Evolutionary conservation across 2,888 invertebrate genomes (phyloP).

Genomic region (Sipunculus nudus): DNA sequence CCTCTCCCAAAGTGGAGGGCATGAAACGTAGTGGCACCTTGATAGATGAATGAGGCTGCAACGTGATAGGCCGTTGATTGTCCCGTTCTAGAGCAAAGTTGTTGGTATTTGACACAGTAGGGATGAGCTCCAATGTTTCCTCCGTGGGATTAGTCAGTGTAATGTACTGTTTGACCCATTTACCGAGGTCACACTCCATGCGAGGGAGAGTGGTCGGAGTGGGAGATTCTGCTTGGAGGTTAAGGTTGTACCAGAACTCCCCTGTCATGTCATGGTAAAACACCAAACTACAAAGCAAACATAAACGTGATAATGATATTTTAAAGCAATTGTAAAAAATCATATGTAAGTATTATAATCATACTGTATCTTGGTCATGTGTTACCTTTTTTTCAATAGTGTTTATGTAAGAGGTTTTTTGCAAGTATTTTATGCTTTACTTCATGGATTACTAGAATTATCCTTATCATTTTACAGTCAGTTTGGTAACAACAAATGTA

Average conservation of each 20-base stretch:
- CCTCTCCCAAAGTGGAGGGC: conserved; percentile 62
- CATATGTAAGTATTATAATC: too few species aligned
- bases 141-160: conserved; percentile 61
- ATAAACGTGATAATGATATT: too few species aligned
- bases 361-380: too few species aligned
- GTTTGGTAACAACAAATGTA: too few species aligned
- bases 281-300: conserved; percentile 49
- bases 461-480: too few species aligned
- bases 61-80: conserved; percentile 50
- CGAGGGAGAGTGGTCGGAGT: conserved; percentile 55
- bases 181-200: conserved; percentile 65
- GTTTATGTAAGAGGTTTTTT: too few species aligned
- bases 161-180: conserved; percentile 59
- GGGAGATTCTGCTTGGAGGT: conserved; percentile 56
- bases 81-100: conserved; percentile 62
- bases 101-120: conserved; percentile 60
- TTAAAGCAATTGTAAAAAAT: too few species aligned
- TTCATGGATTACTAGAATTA: too few species aligned
- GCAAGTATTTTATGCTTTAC: too few species aligned
- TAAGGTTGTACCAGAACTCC: conserved; percentile 66
- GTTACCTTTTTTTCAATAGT: too few species aligned
- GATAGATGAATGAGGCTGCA: conserved; percentile 48
- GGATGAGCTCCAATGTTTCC: conserved; percentile 56
- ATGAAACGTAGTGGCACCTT: conserved; percentile 62
- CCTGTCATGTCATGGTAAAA: conserved; percentile 64